Conservation (phyloP, 2,797 vertebrate genomes). For the Danio choprae region DNA sequence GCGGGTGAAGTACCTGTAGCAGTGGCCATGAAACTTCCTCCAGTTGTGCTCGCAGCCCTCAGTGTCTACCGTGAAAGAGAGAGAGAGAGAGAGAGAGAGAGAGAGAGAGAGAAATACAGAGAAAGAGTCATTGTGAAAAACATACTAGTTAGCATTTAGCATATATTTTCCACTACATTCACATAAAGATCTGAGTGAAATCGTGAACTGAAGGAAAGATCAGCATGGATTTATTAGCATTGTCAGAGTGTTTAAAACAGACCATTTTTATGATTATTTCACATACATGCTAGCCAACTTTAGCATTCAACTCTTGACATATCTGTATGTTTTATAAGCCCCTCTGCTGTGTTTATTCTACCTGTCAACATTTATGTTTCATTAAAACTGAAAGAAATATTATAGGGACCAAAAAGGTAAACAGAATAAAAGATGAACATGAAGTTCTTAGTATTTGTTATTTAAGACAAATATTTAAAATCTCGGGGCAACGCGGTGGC, state of each 20-base stretch:
- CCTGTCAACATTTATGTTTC: too few species aligned
- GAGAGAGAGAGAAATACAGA: background rate
- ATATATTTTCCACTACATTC: background rate
- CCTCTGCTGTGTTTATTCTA: background rate
- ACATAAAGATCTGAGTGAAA: background rate
- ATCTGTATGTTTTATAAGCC: background rate
- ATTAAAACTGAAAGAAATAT: too few species aligned
- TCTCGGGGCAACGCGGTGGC: too few species aligned
- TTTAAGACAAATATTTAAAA: too few species aligned
- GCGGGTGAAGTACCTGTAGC: conserved; percentile 91
- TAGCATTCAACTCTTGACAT: too few species aligned
- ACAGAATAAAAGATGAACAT: too few species aligned
- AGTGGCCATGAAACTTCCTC: conserved; percentile 97
- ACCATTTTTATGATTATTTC: background rate
- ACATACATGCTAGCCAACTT: too few species aligned
- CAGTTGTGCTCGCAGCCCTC: conserved; percentile 83
- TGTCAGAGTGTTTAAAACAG: conserved; percentile 17
- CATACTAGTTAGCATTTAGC: background rate
- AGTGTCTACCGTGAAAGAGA: conserved; percentile 48
- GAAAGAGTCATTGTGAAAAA: background rate
- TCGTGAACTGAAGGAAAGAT: background rate
- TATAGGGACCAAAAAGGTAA: too few species aligned
- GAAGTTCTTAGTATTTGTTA: too few species aligned
- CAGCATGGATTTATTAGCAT: conserved; percentile 7
- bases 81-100: background rate